Conservation (phyloP, 1,140 invertebrate genomes). For the Drosophila baimaii region DNA sequence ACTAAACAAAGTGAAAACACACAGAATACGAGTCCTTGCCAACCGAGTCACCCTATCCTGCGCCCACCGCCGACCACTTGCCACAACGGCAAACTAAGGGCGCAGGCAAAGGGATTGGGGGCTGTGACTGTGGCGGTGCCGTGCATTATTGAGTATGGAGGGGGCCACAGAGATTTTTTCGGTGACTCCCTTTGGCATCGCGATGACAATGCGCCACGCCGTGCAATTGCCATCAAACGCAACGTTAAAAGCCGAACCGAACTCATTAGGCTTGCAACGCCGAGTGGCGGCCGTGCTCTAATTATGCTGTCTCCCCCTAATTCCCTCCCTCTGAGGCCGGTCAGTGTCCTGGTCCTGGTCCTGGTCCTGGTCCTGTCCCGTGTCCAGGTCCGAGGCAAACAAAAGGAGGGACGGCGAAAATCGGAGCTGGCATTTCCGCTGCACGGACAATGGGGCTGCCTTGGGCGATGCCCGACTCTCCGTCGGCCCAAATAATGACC, state of each 20-base stretch:
- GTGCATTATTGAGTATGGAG: conserved; percentile 50
- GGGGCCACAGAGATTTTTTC: conserved; percentile 46
- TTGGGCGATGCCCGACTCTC: background rate
- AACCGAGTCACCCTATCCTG: conserved; percentile 14
- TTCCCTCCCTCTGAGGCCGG: conserved; percentile 2
- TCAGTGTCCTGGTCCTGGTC: background rate
- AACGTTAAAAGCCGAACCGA: conserved; percentile 58
- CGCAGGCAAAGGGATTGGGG: conserved; percentile 1
- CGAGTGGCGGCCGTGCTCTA: conserved; percentile 54
- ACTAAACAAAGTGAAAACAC: too few relatives aligned
- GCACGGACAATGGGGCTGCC: conserved; percentile 37
- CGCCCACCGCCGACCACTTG: background rate
- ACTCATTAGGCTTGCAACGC: conserved; percentile 74
- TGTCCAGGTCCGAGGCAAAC: conserved; percentile 18
- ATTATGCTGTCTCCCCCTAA: conserved; percentile 55
- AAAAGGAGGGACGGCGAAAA: conserved; percentile 23
- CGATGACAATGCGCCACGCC: conserved; percentile 40
- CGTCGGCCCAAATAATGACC: conserved; percentile 40
- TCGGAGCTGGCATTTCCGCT: conserved; percentile 61
- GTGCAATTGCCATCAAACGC: conserved; percentile 62
- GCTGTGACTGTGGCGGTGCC: conserved; percentile 7
- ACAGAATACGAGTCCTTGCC: background rate
- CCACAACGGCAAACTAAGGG: conserved; percentile 37
- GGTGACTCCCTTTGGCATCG: conserved; percentile 11
- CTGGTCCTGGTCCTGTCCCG: conserved; percentile 13